phyloP scores from a whole-genome alignment of 2,888 invertebrate species.

The Polydesmus complanatus region DNA sequence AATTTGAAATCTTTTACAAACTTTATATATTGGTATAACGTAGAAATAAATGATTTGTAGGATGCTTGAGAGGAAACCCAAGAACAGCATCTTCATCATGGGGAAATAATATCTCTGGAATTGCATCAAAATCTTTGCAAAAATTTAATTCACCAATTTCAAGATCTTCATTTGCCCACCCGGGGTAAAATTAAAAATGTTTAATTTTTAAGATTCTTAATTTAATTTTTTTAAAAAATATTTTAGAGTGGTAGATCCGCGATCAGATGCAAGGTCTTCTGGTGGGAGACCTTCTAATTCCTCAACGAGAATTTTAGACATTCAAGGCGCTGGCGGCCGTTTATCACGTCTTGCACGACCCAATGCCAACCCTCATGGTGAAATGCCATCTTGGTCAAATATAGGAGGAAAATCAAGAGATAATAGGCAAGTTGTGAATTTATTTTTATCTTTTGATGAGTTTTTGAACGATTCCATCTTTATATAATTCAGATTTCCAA shows the following conservation, averaged over 20 bases:
- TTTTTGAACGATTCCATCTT: too few relatives aligned
- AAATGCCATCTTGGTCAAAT: not conserved
- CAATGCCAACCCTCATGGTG: not conserved
- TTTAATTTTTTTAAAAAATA: not conserved
- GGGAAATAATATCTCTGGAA: not conserved
- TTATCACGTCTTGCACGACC: not conserved
- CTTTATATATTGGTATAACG: not conserved
- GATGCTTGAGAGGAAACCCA: not conserved
- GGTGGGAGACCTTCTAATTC: not conserved
- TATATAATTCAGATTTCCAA: constrained; percentile 8
- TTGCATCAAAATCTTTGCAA: not conserved
- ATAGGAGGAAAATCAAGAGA: not conserved
- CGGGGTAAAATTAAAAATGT: not conserved
- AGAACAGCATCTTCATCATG: not conserved
- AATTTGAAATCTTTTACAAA: not conserved
- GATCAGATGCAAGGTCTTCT: not conserved
- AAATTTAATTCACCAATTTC: not conserved
- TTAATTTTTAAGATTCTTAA: not conserved
- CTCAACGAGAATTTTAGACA: not conserved
- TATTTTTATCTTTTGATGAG: too few relatives aligned
- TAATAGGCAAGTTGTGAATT: not conserved
- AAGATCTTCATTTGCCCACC: not conserved
- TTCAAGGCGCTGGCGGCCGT: not conserved
- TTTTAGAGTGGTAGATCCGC: not conserved
- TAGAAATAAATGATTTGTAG: not conserved